Base-by-base conservation (phyloP, 30 jellyfish, hydroid and myxozoan species). In the Hydractinia echinata region DNA sequence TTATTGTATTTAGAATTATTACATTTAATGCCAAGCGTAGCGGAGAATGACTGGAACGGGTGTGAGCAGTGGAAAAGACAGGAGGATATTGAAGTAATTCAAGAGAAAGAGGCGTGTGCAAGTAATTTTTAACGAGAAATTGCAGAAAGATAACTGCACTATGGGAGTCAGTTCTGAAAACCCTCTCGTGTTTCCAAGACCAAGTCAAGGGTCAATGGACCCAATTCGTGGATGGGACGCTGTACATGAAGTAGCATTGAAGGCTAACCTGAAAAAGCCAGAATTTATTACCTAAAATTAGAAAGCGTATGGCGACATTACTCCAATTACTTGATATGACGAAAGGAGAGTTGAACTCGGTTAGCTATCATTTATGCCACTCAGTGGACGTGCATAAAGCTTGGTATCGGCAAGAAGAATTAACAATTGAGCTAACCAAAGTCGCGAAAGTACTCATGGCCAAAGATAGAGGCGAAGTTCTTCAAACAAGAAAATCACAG, bases 371-470 rank as follows among this genome's bases (percentile, higher is more conserved):
- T 54, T 39, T 55, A 14, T 82, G 86, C 62, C 60, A 55, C 66
- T 10, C 81, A 9, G 80, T 48, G 30, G 68, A 79, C 64, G 86
- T 79, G 60, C 86, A 79, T 48, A 79, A 58, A 60, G 51, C 60
- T 10, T 79, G 86, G 86, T 55, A 79, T 44, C 5, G 86, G 30
- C 83, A 74, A 49, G 83, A 76, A 52, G 84, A 53, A 15, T 39
- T 7, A 7, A 76, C 84, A 50, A 21, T 76, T 21, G 84, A 76
- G 84, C 73, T 76, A 55, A 76, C 79, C 1, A 76, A 76, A 15
- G 84, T 79, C 19, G 86, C 86, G 0, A 79, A 66, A 14, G 81
- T 79, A 5, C 51, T 55, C 66, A 79, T 79, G 62, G 86, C 86
- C 39, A 55, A 79, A 39, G 64, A 79, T 58, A 72, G 61, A 9